Evolutionary conservation across 2,888 invertebrate genomes (phyloP).

Genomic region (Andrena bucephala): DNA sequence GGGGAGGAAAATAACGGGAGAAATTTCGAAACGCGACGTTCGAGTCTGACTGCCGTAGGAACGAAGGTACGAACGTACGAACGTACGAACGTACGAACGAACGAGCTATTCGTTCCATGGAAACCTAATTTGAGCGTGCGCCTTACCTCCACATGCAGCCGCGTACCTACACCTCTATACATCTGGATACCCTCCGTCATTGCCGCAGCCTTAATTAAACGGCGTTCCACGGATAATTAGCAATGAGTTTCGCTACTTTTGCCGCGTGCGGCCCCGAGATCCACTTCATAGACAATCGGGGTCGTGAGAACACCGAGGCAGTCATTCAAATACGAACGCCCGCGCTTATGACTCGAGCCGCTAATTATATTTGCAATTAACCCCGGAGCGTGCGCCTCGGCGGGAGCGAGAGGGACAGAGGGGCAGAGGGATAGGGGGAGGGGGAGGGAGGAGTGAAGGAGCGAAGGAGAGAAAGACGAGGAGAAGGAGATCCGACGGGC

Average conservation of each 20-base stretch:
- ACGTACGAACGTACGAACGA: constrained; percentile 50
- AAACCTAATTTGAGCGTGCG: constrained; percentile 69
- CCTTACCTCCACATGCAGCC: constrained; percentile 60
- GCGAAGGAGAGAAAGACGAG: constrained; percentile 8
- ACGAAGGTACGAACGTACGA: constrained; percentile 38
- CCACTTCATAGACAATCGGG: constrained; percentile 79
- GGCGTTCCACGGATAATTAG: constrained; percentile 78
- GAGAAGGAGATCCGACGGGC: constrained; percentile 15
- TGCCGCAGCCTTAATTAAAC: constrained; percentile 77
- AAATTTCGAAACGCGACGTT: constrained; percentile 66
- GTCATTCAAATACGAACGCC: constrained; percentile 75
- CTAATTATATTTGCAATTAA: constrained; percentile 82
- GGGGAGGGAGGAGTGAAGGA: neutral
- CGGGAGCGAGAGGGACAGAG: constrained; percentile 20
- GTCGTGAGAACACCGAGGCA: constrained; percentile 78
- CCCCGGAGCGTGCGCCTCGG: constrained; percentile 65
- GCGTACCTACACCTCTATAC: constrained; percentile 67
- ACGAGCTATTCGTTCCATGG: constrained; percentile 65
- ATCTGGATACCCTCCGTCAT: constrained; percentile 70
- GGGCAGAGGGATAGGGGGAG: neutral
- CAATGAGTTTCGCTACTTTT: constrained; percentile 79
- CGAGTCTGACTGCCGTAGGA: constrained; percentile 50
- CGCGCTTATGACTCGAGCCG: constrained; percentile 78
- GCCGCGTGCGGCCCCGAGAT: constrained; percentile 74
- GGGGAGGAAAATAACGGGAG: constrained; percentile 43